Evolutionary conservation across 1,140 invertebrate genomes (phyloP).

Genomic region (Manduca sexta): DNA sequence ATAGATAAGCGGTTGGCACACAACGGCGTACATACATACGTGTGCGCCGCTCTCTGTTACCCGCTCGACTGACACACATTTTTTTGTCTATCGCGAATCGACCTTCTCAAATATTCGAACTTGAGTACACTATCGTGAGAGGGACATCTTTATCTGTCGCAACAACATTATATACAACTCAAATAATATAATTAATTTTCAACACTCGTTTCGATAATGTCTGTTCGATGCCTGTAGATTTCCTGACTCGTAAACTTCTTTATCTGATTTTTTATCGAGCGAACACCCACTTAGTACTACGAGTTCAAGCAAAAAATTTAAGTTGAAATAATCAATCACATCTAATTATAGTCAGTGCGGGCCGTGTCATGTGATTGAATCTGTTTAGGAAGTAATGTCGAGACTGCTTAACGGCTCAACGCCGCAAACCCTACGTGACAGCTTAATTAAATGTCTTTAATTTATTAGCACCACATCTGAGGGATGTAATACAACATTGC

Average conservation of each 20-base stretch:
- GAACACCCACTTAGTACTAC: constrained; percentile 16
- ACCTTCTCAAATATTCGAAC: constrained; percentile 48
- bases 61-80: constrained; percentile 31
- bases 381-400: constrained; percentile 9
- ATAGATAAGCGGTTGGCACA: constrained; percentile 13
- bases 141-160: too few species aligned
- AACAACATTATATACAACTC: too few species aligned
- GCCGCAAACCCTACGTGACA: too few species aligned
- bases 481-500: too few species aligned
- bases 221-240: constrained; percentile 5
- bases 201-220: constrained; percentile 5
- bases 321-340: constrained; percentile 37
- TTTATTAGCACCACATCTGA: too few species aligned
- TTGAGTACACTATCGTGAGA: constrained; percentile 26
- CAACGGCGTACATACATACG: too few species aligned
- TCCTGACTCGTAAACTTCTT: constrained; percentile 3
- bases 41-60: constrained; percentile 13
- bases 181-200: too few species aligned
- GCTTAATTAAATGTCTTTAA: too few species aligned
- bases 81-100: constrained; percentile 30
- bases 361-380: constrained; percentile 2
- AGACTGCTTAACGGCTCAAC: too few species aligned
- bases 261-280: constrained; percentile 9
- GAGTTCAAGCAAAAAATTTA: constrained; percentile 21
- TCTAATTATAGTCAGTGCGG: constrained; percentile 17